phyloP scores from a whole-genome alignment of 2,888 invertebrate species.

The Nasonia oneida region DNA sequence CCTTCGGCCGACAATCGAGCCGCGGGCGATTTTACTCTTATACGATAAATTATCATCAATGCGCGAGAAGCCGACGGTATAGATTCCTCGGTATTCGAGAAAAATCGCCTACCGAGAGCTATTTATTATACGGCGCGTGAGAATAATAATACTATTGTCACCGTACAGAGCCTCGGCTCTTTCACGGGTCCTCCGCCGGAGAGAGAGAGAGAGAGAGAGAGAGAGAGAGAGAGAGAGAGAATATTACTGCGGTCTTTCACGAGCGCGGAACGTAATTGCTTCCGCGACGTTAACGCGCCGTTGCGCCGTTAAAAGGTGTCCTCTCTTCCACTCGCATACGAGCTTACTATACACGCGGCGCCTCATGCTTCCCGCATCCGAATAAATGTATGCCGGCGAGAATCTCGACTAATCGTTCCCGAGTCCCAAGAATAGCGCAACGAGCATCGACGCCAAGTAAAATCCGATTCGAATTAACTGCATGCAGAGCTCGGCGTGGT shows the following conservation, averaged over 20 bases:
- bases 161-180: background rate
- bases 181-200: background rate
- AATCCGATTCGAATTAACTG: slow-evolving; percentile 66
- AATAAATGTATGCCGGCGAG: background rate
- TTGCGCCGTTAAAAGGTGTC: slow-evolving; percentile 34
- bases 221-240: background rate
- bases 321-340: background rate
- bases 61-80: background rate
- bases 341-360: background rate
- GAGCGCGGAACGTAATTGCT: slow-evolving; percentile 47
- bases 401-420: background rate
- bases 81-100: too few species aligned
- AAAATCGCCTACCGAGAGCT: too few species aligned
- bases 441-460: slow-evolving; percentile 57
- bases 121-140: too few species aligned
- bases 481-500: background rate
- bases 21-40: background rate
- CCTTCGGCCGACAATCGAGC: background rate
- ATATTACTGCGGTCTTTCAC: slow-evolving; percentile 42
- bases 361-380: background rate
- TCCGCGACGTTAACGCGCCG: slow-evolving; percentile 49
- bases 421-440: too few species aligned
- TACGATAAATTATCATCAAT: background rate
- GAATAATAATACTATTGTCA: background rate
- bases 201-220: background rate